These are phyloP conservation scores for Eumaeus atala DNA, from an alignment of 1,140 invertebrate species.

Conservation along the genomic window DNA sequence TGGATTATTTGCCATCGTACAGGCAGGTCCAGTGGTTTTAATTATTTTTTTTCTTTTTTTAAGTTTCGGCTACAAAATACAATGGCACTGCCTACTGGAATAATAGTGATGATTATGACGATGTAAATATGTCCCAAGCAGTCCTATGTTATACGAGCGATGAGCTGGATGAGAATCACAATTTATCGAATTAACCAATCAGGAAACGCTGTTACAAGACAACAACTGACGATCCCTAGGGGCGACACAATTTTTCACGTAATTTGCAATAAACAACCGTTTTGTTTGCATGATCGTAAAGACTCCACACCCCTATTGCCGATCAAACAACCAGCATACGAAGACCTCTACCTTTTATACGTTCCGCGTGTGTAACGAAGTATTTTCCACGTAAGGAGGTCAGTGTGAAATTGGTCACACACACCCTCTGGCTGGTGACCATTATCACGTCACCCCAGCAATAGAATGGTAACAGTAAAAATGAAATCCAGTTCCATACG, in stretches of 20 bases:
- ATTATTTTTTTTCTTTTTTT: too few relatives aligned
- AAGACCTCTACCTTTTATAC: constrained; percentile 26
- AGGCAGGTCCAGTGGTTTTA: too few relatives aligned
- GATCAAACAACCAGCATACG: constrained; percentile 31
- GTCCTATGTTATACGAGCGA: too few relatives aligned
- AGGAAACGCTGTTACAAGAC: constrained; percentile 37
- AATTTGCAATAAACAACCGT: constrained; percentile 50
- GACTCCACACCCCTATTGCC: constrained; percentile 47
- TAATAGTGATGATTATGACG: too few relatives aligned
- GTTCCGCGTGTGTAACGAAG: background rate
- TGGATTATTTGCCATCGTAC: too few relatives aligned
- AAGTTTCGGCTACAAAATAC: too few relatives aligned
- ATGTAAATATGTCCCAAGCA: too few relatives aligned
- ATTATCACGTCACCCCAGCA: constrained; percentile 53
- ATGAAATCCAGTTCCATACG: constrained; percentile 40
- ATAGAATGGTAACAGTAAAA: constrained; percentile 44
- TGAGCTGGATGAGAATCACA: background rate
- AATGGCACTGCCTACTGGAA: too few relatives aligned
- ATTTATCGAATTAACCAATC: constrained; percentile 8
- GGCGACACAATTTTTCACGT: constrained; percentile 54
- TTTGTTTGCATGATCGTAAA: constrained; percentile 64
- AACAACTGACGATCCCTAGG: constrained; percentile 45
- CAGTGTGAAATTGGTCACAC: constrained; percentile 15
- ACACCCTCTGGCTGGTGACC: constrained; percentile 54
- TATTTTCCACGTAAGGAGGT: background rate